Conservation (phyloP, 2,888 invertebrate species). For the Druceiella hillmani region DNA sequence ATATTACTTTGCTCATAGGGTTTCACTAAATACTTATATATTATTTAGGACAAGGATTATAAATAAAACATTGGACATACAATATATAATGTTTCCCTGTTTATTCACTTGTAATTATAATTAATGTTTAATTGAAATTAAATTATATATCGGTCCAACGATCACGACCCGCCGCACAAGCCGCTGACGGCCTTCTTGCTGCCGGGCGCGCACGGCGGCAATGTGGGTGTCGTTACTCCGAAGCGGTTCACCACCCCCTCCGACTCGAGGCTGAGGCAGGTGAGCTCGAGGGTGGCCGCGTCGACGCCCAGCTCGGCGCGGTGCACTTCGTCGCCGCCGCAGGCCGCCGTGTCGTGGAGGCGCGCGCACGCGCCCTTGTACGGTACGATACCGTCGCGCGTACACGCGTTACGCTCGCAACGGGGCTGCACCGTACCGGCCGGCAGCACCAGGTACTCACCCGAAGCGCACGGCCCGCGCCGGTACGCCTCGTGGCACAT, state of each 20-base stretch:
- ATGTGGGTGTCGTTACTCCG: conserved; percentile 13
- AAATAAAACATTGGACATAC: too few relatives aligned
- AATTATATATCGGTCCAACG: too few relatives aligned
- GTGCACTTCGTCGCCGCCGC: conserved; percentile 31
- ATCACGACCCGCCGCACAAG: conserved; percentile 31
- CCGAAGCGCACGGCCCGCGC: conserved; percentile 57
- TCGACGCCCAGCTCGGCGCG: conserved; percentile 52
- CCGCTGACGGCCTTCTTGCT: conserved; percentile 33
- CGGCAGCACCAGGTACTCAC: conserved; percentile 52
- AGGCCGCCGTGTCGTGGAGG: conserved; percentile 37
- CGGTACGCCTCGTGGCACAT: conserved; percentile 58
- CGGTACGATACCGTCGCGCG: conserved; percentile 41
- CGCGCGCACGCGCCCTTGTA: conserved; percentile 46
- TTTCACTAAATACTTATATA: too few relatives aligned
- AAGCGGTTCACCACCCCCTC: conserved; percentile 31
- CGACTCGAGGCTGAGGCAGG: conserved; percentile 44
- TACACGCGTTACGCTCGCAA: conserved; percentile 59
- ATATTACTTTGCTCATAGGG: too few relatives aligned
- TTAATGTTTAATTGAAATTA: too few relatives aligned
- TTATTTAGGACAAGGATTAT: too few relatives aligned
- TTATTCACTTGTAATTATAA: too few relatives aligned
- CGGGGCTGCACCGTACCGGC: conserved; percentile 47
- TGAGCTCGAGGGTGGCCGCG: conserved; percentile 50
- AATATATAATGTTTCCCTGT: too few relatives aligned
- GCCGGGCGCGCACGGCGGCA: conserved; percentile 31